Conservation (phyloP, 64 coral and sea anemone genomes). For the Stichodactyla mertensii region DNA sequence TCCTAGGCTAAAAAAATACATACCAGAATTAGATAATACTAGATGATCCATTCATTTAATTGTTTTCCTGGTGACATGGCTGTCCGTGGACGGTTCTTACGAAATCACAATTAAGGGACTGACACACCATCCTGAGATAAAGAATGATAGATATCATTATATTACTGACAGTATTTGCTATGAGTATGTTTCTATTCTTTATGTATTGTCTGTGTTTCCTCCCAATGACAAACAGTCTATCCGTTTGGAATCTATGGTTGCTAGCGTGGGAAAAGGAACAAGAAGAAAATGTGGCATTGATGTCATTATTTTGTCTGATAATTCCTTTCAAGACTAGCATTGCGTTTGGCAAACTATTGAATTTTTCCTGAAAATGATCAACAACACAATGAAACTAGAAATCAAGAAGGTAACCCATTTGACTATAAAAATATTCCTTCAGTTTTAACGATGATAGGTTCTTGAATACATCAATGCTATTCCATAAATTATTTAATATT, state of each 20-base stretch:
- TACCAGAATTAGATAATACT: no score
- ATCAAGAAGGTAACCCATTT: neutral
- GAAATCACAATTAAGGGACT: neutral
- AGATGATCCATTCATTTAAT: neutral
- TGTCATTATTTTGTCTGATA: neutral
- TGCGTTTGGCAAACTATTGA: neutral
- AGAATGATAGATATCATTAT: neutral
- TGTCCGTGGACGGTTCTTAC: neutral
- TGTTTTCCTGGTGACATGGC: neutral
- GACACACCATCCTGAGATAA: neutral
- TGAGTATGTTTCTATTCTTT: neutral
- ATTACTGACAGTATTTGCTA: neutral
- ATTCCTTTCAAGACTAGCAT: neutral
- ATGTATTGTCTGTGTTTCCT: neutral
- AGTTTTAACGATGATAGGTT: neutral
- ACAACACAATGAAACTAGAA: constrained; percentile 3
- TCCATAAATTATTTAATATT: no score
- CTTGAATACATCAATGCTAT: no score
- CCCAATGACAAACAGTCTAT: neutral
- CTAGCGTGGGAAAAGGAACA: constrained; percentile 5
- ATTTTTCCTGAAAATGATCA: neutral
- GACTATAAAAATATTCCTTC: neutral
- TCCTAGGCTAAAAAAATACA: no score
- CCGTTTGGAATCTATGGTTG: neutral
- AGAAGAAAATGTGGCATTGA: constrained; percentile 14